phyloP scores from a whole-genome alignment of 2,888 invertebrate species.

The Protodeltote pygarga region DNA sequence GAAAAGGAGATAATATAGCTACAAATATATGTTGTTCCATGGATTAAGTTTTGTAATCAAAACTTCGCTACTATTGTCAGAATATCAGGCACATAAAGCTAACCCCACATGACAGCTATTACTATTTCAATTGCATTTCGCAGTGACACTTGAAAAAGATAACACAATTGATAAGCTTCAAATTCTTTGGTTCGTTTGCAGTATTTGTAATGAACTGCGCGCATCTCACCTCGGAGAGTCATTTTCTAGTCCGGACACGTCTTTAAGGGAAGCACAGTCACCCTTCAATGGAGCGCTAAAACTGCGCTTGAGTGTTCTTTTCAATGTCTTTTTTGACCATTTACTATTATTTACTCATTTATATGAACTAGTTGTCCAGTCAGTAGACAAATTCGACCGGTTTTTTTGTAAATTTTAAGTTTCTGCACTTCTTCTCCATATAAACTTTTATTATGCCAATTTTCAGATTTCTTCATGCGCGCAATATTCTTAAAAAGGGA shows the following conservation, averaged over 20 bases:
- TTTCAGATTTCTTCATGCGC: no score
- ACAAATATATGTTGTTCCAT: not conserved
- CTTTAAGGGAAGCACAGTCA: constrained; percentile 73
- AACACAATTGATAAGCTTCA: constrained; percentile 43
- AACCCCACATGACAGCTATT: constrained; percentile 9
- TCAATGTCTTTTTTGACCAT: constrained; percentile 16
- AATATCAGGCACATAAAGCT: no score
- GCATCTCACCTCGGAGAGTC: constrained; percentile 73
- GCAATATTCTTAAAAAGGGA: no score
- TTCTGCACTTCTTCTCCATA: no score
- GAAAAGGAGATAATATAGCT: no score
- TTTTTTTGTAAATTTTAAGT: no score
- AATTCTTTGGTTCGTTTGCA: constrained; percentile 61
- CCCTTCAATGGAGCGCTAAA: constrained; percentile 71
- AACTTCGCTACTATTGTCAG: no score
- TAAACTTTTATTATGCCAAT: no score
- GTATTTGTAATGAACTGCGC: constrained; percentile 76
- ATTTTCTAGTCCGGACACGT: constrained; percentile 78
- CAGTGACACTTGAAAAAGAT: constrained; percentile 25
- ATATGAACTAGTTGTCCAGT: no score
- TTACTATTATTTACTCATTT: constrained; percentile 3
- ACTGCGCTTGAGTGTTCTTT: constrained; percentile 53
- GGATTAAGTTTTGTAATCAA: no score
- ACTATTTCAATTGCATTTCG: constrained; percentile 10
- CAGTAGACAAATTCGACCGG: no score